These are phyloP conservation scores for Holothuria scabra DNA, from an alignment of 53 echinoderm and acorn worm genomes.

Conservation along the genomic window DNA sequence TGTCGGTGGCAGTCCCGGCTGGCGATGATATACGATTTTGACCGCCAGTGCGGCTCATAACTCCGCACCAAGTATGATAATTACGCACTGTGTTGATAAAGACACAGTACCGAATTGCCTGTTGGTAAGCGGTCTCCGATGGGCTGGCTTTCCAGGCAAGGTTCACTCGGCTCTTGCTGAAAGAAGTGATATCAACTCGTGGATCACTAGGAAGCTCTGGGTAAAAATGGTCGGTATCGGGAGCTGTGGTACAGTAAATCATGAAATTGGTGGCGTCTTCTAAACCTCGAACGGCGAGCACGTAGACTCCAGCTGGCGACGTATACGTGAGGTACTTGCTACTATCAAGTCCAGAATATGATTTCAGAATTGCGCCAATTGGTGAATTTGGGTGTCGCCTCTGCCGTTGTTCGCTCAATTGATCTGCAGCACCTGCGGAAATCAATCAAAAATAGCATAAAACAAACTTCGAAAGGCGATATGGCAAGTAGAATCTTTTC, in stretches of 20 bases:
- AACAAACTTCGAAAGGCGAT: too few species aligned
- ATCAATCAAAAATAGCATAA: background rate
- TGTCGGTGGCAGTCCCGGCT: constrained; percentile 19
- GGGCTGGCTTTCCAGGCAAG: constrained; percentile 91
- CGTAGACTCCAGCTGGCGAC: constrained; percentile 91
- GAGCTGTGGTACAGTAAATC: constrained; percentile 88
- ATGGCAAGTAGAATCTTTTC: background rate
- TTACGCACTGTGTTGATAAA: constrained; percentile 75
- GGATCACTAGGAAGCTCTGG: constrained; percentile 88
- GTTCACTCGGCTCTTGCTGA: constrained; percentile 70
- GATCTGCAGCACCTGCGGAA: constrained; percentile 83
- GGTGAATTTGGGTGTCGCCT: constrained; percentile 69
- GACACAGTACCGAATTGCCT: constrained; percentile 84
- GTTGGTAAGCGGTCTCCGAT: constrained; percentile 71
- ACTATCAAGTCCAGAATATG: constrained; percentile 77
- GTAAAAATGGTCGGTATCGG: constrained; percentile 88
- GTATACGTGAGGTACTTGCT: constrained; percentile 77
- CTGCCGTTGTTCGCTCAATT: constrained; percentile 86
- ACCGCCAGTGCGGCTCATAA: constrained; percentile 66
- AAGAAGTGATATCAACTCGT: constrained; percentile 79
- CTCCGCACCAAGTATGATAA: constrained; percentile 90
- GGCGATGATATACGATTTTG: constrained; percentile 34
- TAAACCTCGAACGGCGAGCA: constrained; percentile 72
- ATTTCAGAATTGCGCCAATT: constrained; percentile 70
- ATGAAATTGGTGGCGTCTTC: constrained; percentile 68